Evolutionary conservation across 2,888 invertebrate species (phyloP).

Genomic region (Orchestes rusci): DNA sequence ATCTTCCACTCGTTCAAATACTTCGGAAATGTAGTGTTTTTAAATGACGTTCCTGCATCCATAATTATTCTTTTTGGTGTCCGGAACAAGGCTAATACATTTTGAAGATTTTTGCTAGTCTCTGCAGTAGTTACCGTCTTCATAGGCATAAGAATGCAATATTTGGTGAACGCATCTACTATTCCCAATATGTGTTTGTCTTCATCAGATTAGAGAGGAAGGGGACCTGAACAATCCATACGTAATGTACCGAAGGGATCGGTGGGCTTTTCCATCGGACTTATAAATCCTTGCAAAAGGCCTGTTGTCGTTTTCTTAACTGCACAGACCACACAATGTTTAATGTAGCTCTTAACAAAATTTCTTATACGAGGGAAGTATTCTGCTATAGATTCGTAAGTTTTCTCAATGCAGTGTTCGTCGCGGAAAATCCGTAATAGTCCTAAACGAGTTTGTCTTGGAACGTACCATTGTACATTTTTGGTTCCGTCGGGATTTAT

Average conservation of each 20-base stretch:
- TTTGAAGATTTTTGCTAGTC: slow-evolving; percentile 15
- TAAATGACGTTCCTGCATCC: slow-evolving; percentile 24
- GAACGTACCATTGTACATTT: slow-evolving; percentile 24
- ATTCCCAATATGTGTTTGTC: background rate
- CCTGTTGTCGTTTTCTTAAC: slow-evolving; percentile 29
- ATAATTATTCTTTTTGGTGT: slow-evolving; percentile 24
- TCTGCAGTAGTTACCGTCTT: slow-evolving; percentile 21
- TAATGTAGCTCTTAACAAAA: slow-evolving; percentile 29
- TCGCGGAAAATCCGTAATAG: slow-evolving; percentile 27
- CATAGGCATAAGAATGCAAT: slow-evolving; percentile 11
- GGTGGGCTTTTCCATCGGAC: background rate
- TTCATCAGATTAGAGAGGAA: background rate
- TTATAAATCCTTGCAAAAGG: slow-evolving; percentile 16
- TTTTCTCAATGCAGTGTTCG: slow-evolving; percentile 26
- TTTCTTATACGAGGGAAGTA: slow-evolving; percentile 28
- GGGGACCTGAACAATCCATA: background rate
- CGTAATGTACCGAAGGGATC: background rate
- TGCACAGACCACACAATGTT: slow-evolving; percentile 30
- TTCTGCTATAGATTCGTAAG: slow-evolving; percentile 23
- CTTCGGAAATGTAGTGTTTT: slow-evolving; percentile 22
- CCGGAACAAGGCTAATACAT: slow-evolving; percentile 21
- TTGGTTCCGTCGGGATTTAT: slow-evolving; percentile 5
- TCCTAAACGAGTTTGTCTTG: slow-evolving; percentile 25
- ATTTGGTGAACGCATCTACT: slow-evolving; percentile 9
- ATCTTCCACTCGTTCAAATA: slow-evolving; percentile 17